These are phyloP conservation scores for Melanotus villosus DNA, from an alignment of 2,888 invertebrate species.

Conservation along the genomic window DNA sequence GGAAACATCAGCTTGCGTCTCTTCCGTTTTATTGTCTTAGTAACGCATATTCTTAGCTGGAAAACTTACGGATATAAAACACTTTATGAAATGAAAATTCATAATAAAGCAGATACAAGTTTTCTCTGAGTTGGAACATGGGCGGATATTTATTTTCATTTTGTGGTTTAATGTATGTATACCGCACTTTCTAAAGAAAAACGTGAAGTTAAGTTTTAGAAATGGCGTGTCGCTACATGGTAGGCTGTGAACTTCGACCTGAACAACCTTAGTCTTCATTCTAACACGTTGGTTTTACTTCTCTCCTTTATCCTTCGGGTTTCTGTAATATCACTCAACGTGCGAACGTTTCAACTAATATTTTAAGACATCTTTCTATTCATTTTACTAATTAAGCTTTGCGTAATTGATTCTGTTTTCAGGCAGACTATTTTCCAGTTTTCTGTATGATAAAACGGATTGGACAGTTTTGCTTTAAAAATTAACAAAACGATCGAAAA, in stretches of 20 bases:
- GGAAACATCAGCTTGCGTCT: background rate
- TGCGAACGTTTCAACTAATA: too few species aligned
- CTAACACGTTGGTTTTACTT: conserved; percentile 6
- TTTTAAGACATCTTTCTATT: too few species aligned
- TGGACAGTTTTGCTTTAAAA: too few species aligned
- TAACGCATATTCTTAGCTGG: background rate
- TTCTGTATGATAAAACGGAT: too few species aligned
- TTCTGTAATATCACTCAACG: background rate
- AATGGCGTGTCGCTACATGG: conserved; percentile 16
- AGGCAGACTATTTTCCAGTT: too few species aligned
- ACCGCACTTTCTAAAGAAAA: conserved; percentile 6
- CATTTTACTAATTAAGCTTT: too few species aligned
- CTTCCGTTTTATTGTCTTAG: background rate
- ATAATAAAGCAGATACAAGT: conserved; percentile 25
- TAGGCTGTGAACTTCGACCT: conserved; percentile 13
- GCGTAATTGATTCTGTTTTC: too few species aligned
- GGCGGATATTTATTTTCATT: conserved; percentile 28
- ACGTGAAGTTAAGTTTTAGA: conserved; percentile 6
- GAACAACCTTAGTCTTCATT: background rate
- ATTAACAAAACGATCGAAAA: too few species aligned
- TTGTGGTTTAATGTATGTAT: conserved; percentile 19
- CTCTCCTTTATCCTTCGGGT: background rate
- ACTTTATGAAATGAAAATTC: conserved; percentile 30
- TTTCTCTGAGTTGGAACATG: conserved; percentile 6
- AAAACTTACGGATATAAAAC: conserved; percentile 18